Base-by-base conservation (phyloP, 2,113 vertebrate genomes). In the Sinocyclocheilus anophthalmus region DNA sequence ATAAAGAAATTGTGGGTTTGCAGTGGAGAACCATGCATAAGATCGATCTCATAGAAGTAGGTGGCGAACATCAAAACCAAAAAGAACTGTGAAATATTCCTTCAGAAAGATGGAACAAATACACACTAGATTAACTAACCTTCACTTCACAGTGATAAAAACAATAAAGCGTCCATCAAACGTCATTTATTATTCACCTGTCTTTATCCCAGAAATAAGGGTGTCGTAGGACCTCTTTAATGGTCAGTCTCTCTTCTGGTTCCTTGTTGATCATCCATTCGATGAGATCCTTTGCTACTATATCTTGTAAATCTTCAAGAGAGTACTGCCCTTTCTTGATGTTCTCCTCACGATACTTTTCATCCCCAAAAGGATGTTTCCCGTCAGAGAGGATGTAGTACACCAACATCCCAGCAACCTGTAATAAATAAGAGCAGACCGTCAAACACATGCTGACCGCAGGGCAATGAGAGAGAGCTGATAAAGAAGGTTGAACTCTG, bases 351-450 rank as follows among this genome's bases (percentile, higher is more conserved):
- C 48, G 42, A 55, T 20, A n/a, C 11, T 22, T 22, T 5, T 18
- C 3, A 1, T 3, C n/a, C 5, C 72, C 80, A 10, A 87, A 87
- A 10, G 85, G 85, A 86, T 86, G 80, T n/a, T 69, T 14, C 1
- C 80, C 80, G 12, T 18, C 80, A 48, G 85, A 83, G 45, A 87
- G 59, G 50, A 87, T 87, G 72, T 87, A 87, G 39, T 83, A 63
- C 13, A 69, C 33, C 48, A 87, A 45, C 85, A 83, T 86, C 16
- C 79, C 79, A 65, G 85, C 85, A 12, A 82, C 85, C 85, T 86
- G 26, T 5, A 81, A 81, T 45, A 18, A 63, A 37, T 26, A n/a
- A n/a, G 3, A 50, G 11, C 57, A 37, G 37, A 37, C 37, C 37
- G 5, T 37, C 4, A 37, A 37, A 37, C 37, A 37, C 37, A 37